phyloP scores from a whole-genome alignment of 2,888 invertebrate species.

The Heliconius erato region DNA sequence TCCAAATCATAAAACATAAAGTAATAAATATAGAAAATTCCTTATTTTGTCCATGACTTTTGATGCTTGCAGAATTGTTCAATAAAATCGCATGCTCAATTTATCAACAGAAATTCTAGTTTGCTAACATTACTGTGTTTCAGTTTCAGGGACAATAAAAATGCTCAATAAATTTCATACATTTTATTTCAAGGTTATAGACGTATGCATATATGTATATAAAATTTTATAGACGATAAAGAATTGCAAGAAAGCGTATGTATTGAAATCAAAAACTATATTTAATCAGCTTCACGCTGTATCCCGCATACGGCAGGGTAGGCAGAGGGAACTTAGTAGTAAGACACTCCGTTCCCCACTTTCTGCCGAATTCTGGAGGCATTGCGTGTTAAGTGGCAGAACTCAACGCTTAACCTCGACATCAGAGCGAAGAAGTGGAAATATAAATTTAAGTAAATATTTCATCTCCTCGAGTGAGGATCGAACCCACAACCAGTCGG shows the following conservation, averaged over 20 bases:
- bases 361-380: no score
- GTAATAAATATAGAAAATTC: neutral
- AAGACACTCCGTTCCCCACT: no score
- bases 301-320: no score
- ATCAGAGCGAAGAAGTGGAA: no score
- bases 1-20: neutral
- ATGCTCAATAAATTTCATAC: constrained; percentile 3
- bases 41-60: neutral
- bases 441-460: no score
- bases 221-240: neutral
- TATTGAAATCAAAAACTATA: neutral
- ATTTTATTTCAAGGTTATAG: neutral
- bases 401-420: no score
- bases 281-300: no score
- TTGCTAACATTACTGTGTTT: constrained; percentile 11
- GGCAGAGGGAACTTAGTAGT: no score
- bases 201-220: neutral
- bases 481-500: no score
- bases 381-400: no score
- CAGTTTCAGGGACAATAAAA: constrained; percentile 4
- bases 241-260: neutral
- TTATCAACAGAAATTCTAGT: neutral
- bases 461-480: no score
- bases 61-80: neutral
- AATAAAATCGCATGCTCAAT: constrained; percentile 9